Evolutionary conservation across 2,797 vertebrate genomes (phyloP).

Genomic region (Falco biarmicus): DNA sequence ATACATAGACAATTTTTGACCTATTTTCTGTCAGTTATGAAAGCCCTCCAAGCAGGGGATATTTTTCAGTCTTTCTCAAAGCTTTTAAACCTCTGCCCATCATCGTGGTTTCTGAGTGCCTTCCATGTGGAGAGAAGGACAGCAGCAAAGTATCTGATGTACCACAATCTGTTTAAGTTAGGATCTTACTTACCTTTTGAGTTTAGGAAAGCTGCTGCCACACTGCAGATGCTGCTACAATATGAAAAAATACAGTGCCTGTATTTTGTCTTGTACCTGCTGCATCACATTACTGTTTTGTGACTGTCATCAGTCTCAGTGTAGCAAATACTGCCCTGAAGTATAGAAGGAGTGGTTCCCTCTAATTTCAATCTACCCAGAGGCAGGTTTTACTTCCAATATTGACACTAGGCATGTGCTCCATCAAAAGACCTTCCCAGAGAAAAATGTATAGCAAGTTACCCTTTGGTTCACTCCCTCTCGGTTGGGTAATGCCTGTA

Average conservation of each 20-base stretch:
- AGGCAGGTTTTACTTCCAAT: not conserved
- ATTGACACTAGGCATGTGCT: not conserved
- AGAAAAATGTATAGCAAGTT: not conserved
- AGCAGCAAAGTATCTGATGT: not conserved
- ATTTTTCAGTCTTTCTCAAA: not conserved
- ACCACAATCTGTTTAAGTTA: not conserved
- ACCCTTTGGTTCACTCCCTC: not conserved
- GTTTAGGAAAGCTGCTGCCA: not conserved
- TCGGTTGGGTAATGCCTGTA: not conserved
- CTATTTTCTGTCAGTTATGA: not conserved
- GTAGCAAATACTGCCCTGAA: not conserved
- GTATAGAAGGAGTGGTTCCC: not conserved
- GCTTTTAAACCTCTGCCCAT: not conserved
- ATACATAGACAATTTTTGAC: not conserved
- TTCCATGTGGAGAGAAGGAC: not conserved
- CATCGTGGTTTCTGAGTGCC: accelerated
- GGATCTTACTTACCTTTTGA: not conserved
- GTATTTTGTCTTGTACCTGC: not conserved
- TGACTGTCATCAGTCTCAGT: not conserved
- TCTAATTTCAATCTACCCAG: not conserved
- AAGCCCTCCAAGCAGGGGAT: not conserved
- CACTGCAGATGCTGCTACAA: not conserved
- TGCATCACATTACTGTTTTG: not conserved
- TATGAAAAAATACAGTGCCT: not conserved
- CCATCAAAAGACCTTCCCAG: not conserved